Conservation (phyloP, 2,797 vertebrate genomes). For the Echeneis naucrates region DNA sequence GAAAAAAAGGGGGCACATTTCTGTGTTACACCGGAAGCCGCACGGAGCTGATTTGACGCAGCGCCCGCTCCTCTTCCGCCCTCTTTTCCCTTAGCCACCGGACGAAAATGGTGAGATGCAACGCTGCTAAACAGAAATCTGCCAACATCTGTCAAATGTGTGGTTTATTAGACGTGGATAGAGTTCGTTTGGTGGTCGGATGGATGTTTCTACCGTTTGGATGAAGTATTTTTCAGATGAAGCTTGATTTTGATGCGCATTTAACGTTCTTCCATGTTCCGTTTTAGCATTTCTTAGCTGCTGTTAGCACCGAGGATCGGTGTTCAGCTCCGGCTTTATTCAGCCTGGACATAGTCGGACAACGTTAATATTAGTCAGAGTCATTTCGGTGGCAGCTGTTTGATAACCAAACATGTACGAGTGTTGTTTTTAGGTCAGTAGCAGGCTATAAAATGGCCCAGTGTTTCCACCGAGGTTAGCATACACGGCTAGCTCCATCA, state of each 20-base stretch:
- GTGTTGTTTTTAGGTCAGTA: rapidly evolving
- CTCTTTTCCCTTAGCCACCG: slow-evolving; percentile 85
- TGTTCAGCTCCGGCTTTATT: background rate
- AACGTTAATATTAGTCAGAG: rapidly evolving
- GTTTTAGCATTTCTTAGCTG: slow-evolving; percentile 18
- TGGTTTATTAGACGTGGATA: background rate
- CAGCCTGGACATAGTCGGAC: rapidly evolving
- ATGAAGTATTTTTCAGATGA: slow-evolving; percentile 52
- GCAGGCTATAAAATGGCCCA: rapidly evolving
- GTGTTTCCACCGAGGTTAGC: slow-evolving; percentile 16
- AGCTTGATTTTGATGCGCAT: background rate
- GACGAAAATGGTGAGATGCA: slow-evolving; percentile 86
- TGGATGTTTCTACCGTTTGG: background rate
- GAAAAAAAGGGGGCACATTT: slow-evolving; percentile 51
- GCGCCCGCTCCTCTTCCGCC: slow-evolving; percentile 65
- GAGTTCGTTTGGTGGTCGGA: background rate
- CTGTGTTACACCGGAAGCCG: slow-evolving; percentile 73
- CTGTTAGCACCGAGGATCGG: background rate
- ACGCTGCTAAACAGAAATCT: slow-evolving; percentile 68
- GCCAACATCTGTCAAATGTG: slow-evolving; percentile 73
- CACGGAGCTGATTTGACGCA: slow-evolving; percentile 68
- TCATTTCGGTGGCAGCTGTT: rapidly evolving
- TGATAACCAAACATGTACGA: rapidly evolving
- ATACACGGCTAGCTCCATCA: background rate
- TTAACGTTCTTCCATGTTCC: background rate